Percentiles rank a stretch among this genome's conserved stretches.
These are phyloP conservation scores for Argyrosomus regius DNA, from an alignment of 2,797 vertebrate genomes.

Conservation along the genomic window DNA sequence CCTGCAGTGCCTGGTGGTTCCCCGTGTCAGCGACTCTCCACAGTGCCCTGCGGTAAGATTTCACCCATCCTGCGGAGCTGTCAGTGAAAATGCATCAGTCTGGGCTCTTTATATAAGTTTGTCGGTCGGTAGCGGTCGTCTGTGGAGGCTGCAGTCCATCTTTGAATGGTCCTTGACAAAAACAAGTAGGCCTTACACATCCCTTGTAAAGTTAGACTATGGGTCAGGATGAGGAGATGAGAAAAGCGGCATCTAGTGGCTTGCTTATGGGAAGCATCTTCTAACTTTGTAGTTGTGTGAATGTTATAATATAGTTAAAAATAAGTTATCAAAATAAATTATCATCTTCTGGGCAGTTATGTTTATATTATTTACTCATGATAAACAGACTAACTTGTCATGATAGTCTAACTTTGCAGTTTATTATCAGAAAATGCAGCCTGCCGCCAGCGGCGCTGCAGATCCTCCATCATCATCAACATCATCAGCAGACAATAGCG, in stretches of 20 bases:
- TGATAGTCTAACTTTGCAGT: background rate
- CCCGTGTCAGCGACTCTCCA: conserved; percentile 45
- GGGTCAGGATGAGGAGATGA: conserved; percentile 4
- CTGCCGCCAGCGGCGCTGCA: conserved; percentile 78
- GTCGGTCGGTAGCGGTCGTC: background rate
- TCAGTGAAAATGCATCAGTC: background rate
- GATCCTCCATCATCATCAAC: conserved; percentile 50
- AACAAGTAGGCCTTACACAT: background rate
- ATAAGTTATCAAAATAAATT: accelerated
- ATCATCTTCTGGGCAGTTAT: accelerated
- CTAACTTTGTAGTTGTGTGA: background rate
- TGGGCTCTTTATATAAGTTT: background rate
- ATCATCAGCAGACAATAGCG: conserved; percentile 59
- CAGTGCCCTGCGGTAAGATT: conserved; percentile 40
- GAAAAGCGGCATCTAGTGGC: conserved; percentile 59
- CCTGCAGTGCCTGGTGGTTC: conserved; percentile 73
- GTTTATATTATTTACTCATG: accelerated
- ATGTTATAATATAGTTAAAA: background rate
- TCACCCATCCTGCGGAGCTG: background rate
- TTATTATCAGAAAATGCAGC: conserved; percentile 49
- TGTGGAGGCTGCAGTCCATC: background rate
- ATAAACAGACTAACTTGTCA: background rate
- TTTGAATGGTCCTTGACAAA: background rate
- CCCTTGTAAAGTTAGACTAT: conserved; percentile 3
- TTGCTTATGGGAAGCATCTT: accelerated